Evolutionary conservation across 2,113 vertebrate genomes (phyloP).

Genomic region (Nanorana parkeri): DNA sequence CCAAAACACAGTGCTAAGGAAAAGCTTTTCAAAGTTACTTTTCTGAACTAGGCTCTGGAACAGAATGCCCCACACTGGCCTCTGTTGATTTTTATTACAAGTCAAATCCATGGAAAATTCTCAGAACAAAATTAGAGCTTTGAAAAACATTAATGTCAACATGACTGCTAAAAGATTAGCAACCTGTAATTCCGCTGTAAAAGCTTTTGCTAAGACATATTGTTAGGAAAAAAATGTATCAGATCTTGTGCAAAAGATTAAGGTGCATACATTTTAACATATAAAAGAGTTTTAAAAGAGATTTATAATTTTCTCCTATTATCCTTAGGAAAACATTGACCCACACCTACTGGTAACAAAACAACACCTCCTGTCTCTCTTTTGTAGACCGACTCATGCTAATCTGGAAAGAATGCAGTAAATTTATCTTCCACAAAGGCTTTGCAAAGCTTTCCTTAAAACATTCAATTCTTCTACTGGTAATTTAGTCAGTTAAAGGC

Average conservation of each 20-base stretch:
- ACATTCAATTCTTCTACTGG: constrained; percentile 44
- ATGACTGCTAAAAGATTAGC: not conserved
- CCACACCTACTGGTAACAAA: constrained; percentile 21
- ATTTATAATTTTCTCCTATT: constrained; percentile 15
- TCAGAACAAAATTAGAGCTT: too few relatives aligned
- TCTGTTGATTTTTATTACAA: not conserved
- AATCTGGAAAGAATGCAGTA: constrained; percentile 39
- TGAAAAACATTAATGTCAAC: too few relatives aligned
- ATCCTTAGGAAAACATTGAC: constrained; percentile 24
- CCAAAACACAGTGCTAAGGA: too few relatives aligned
- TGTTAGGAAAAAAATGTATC: not conserved
- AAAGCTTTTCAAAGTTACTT: too few relatives aligned
- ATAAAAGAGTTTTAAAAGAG: constrained; percentile 13
- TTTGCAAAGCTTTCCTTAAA: constrained; percentile 42
- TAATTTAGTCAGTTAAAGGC: constrained; percentile 1
- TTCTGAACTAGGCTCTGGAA: too few relatives aligned
- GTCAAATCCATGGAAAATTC: not conserved
- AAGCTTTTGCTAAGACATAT: constrained; percentile 1
- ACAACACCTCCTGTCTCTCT: constrained; percentile 8
- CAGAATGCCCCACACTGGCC: too few relatives aligned
- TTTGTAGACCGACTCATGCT: constrained; percentile 16
- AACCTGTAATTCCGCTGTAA: not conserved
- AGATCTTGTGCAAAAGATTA: constrained; percentile 4
- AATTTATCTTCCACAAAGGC: constrained; percentile 12
- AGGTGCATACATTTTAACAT: constrained; percentile 1